These are phyloP conservation scores for Characodon lateralis DNA, from an alignment of 2,797 vertebrate species.

Conservation along the genomic window DNA sequence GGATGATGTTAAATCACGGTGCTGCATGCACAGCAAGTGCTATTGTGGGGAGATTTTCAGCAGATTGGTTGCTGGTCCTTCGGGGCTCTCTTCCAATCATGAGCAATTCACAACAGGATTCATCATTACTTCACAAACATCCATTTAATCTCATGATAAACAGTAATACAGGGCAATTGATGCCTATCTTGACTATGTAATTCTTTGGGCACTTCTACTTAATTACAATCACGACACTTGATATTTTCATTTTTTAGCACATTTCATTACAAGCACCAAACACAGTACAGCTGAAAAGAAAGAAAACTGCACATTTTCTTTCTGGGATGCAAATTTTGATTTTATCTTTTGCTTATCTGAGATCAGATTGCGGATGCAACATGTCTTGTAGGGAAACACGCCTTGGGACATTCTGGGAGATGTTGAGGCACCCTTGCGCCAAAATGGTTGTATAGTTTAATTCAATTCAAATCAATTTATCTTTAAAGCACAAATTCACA, in stretches of 20 bases:
- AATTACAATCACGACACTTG: not conserved
- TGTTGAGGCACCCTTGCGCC: not conserved
- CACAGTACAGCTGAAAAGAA: not conserved
- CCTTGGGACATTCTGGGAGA: not conserved
- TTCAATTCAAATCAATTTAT: not conserved
- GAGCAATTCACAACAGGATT: slow-evolving; percentile 20
- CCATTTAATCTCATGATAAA: slow-evolving; percentile 16
- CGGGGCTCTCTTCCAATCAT: slow-evolving; percentile 6
- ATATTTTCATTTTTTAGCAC: not conserved
- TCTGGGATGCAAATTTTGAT: not conserved
- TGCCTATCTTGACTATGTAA: slow-evolving; percentile 2
- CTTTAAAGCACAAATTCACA: not conserved
- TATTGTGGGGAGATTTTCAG: slow-evolving; percentile 27
- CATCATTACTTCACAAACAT: slow-evolving; percentile 30
- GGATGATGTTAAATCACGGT: slow-evolving; percentile 15
- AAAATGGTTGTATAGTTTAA: not conserved
- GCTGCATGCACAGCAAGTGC: slow-evolving; percentile 24
- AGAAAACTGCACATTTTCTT: not conserved
- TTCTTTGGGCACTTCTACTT: not conserved
- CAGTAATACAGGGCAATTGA: slow-evolving; percentile 6
- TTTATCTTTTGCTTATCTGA: too few species aligned
- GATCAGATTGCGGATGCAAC: too few species aligned
- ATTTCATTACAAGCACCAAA: not conserved
- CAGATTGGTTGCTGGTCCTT: slow-evolving; percentile 26
- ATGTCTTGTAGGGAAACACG: too few species aligned